Conservation (phyloP, 1,140 invertebrate species). For the Pseudomyrmex sp. region DNA sequence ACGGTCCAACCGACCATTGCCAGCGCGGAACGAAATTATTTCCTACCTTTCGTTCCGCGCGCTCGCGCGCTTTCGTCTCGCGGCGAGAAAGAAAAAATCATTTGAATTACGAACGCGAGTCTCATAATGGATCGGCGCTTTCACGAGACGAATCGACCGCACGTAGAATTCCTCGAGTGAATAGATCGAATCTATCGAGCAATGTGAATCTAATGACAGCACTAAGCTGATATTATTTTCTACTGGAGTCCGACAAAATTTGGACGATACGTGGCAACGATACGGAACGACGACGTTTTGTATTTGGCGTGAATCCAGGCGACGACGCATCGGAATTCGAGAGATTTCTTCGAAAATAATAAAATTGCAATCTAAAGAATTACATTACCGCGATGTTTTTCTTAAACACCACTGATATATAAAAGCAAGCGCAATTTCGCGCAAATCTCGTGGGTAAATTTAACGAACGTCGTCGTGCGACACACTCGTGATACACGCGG, state of each 20-base stretch:
- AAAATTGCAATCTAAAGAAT: slow-evolving; percentile 5
- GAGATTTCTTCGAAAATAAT: background rate
- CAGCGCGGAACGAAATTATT: slow-evolving; percentile 52
- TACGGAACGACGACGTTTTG: background rate
- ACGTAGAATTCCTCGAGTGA: background rate
- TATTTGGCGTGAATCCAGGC: slow-evolving; percentile 27
- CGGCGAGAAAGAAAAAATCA: slow-evolving; percentile 16
- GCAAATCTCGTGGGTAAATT: slow-evolving; percentile 4
- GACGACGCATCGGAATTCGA: background rate
- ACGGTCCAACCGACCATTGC: slow-evolving; percentile 41
- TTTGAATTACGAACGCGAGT: slow-evolving; percentile 41
- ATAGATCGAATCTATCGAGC: slow-evolving; percentile 31
- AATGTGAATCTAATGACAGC: slow-evolving; percentile 22
- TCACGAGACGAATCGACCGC: slow-evolving; percentile 13
- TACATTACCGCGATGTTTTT: no score
- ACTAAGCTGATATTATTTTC: slow-evolving; percentile 20
- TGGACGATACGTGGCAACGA: background rate
- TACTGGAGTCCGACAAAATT: background rate
- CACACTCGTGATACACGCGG: background rate
- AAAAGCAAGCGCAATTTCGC: background rate
- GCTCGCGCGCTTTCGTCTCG: slow-evolving; percentile 16
- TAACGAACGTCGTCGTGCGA: background rate
- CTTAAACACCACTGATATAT: no score
- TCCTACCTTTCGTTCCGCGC: slow-evolving; percentile 31
- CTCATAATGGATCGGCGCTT: background rate